These are phyloP conservation scores for Parazoanthus atlanticus DNA, from an alignment of 92 coral and sea anemone species.

Conservation along the genomic window DNA sequence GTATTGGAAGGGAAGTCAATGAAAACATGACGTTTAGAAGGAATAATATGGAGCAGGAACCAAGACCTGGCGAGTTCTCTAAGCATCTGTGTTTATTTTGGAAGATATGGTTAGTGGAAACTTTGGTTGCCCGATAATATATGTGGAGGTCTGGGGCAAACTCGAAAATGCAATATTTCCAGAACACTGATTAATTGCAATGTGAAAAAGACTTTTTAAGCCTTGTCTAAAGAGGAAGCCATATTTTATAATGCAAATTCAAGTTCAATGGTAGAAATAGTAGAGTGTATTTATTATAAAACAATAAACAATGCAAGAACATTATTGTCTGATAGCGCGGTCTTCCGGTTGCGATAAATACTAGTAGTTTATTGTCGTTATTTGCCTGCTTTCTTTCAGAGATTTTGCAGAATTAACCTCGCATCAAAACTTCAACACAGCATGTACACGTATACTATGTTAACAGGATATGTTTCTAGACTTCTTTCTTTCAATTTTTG, in stretches of 20 bases:
- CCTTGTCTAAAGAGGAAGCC: neutral
- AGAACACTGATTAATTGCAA: neutral
- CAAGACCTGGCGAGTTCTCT: neutral
- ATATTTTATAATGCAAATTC: neutral
- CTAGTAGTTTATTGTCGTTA: neutral
- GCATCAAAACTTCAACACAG: neutral
- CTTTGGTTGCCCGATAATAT: neutral
- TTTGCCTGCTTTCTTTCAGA: neutral
- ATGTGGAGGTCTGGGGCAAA: neutral
- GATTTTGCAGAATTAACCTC: neutral
- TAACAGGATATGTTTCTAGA: neutral
- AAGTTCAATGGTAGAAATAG: neutral
- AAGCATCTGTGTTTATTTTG: conserved; percentile 27
- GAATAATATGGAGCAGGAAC: neutral
- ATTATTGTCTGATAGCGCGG: neutral
- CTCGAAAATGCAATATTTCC: neutral
- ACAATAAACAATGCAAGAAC: neutral
- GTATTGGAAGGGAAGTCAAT: neutral
- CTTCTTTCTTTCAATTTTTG: neutral
- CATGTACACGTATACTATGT: neutral
- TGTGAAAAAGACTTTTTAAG: neutral
- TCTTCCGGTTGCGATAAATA: neutral
- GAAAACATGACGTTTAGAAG: neutral
- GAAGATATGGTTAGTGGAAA: neutral
- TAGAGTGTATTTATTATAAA: neutral